Percentiles rank a stretch among this genome's conserved stretches.
Evolutionary conservation across 2,113 vertebrate genomes (phyloP).

Genomic region (Mormoops blainvillei): DNA sequence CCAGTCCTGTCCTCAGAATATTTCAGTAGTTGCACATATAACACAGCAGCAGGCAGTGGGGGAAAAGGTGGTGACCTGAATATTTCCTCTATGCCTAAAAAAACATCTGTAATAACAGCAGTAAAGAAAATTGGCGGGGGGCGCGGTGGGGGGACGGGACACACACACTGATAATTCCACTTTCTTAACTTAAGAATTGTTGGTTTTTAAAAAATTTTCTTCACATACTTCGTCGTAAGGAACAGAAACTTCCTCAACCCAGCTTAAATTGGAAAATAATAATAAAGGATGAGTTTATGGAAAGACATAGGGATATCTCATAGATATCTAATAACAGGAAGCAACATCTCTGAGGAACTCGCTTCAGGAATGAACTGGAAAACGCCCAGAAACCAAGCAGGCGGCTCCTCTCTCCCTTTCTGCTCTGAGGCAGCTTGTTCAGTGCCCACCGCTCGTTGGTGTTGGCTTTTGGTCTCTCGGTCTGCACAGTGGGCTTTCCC

Average conservation of each 20-base stretch:
- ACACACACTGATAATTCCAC: not conserved
- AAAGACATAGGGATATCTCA: not conserved
- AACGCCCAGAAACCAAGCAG: not conserved
- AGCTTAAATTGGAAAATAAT: not conserved
- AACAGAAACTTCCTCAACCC: not conserved
- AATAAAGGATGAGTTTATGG: not conserved
- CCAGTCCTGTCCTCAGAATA: not conserved
- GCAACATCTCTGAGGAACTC: not conserved
- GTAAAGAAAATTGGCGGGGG: not conserved
- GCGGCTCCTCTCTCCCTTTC: not conserved
- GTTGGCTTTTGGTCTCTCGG: not conserved
- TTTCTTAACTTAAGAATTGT: not conserved
- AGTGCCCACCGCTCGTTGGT: not conserved
- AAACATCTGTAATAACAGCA: not conserved
- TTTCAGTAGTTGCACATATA: not conserved
- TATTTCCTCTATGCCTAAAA: not conserved
- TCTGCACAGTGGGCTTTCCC: not conserved
- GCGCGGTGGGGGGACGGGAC: accelerated
- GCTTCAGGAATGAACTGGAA: not conserved
- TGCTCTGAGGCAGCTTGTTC: not conserved
- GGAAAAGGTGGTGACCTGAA: constrained; percentile 8
- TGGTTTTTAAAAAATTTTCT: not conserved
- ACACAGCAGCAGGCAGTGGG: not conserved
- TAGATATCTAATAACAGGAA: not conserved
- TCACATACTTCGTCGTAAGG: not conserved